Evolutionary conservation across 2,888 invertebrate species (phyloP), one percentile per base, ranked within the genome.

Genomic region (Drosophila robusta): DNA sequence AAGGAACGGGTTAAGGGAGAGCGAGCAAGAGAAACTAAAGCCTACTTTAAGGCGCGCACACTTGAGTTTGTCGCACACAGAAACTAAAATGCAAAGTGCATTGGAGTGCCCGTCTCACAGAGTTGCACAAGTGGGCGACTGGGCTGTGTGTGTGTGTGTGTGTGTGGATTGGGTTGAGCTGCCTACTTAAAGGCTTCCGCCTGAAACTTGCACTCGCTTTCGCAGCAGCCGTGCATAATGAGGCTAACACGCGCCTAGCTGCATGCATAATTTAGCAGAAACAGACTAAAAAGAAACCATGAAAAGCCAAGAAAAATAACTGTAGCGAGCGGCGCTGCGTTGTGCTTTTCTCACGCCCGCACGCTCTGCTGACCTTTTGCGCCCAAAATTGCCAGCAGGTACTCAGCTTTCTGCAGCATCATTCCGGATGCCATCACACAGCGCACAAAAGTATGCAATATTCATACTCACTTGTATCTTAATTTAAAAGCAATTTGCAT

Each of bases 201-300:
- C 70, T 57, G 70, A 44, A 67, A 51, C 60, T 54, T 62, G 61
- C 56, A 67, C 54, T 73, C 55, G 57, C 73, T 62, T 66, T 75
- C 73, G 73, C 71, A 81, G 75, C 85, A 81, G 72, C 70, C 75
- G 80, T 73, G 84, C 84, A 86, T 85, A 86, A 86, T 86, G 87
- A 88, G 88, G 84, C 87, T 79, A 74, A 73, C 83, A 83, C 75
- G 72, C 75, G 80, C 73, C 83, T 68, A 75, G 80, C 80, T 77
- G 87, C 80, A 83, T 86, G 83, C 88, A 86, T 88, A 86, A 86
- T 86, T 88, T 68, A 86, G 64, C 70, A 78, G 76, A 45, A 41
- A 49, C 39, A 58, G 38, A 60, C 34, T 36, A 16, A 42, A 18
- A 41, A 16, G 1, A 12, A 14, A 11, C n/a, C 45, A 54, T n/a